phyloP scores from a whole-genome alignment of 2,797 vertebrate species.

The Chrosomus eos region DNA sequence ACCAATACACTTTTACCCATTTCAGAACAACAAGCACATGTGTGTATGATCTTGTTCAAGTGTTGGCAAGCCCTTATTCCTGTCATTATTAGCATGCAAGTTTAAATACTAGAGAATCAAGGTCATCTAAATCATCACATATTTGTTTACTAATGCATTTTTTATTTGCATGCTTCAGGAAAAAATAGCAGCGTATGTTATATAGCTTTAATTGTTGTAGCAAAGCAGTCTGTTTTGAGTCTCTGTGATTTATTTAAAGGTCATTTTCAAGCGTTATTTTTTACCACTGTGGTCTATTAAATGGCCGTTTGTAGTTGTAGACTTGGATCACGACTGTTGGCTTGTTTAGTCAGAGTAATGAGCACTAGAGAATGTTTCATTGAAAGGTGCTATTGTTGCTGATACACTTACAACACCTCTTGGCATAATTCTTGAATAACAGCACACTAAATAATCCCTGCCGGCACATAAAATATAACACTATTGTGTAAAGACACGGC shows the following conservation, averaged over 20 bases:
- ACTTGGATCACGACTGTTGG: slow-evolving; percentile 24
- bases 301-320: neutral
- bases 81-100: slow-evolving; percentile 21
- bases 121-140: neutral
- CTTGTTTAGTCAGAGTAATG: slow-evolving; percentile 40
- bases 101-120: neutral
- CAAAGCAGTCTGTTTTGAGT: neutral
- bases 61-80: slow-evolving; percentile 14
- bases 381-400: slow-evolving; percentile 35
- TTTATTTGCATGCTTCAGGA: neutral
- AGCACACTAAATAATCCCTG: slow-evolving; percentile 23
- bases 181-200: neutral
- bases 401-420: slow-evolving; percentile 14
- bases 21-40: slow-evolving; percentile 45
- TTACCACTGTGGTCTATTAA: slow-evolving; percentile 24
- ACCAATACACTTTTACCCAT: slow-evolving; percentile 4
- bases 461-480: slow-evolving; percentile 21
- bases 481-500: slow-evolving; percentile 12
- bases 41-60: slow-evolving; percentile 35
- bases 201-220: slow-evolving; percentile 13
- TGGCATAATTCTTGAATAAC: slow-evolving; percentile 19
- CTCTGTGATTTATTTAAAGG: slow-evolving; percentile 33
- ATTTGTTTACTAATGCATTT: neutral
- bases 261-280: slow-evolving; percentile 31
- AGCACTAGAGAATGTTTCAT: slow-evolving; percentile 33